These are phyloP conservation scores for Diabrotica balteata DNA, from an alignment of 2,888 invertebrate genomes.

Conservation along the genomic window DNA sequence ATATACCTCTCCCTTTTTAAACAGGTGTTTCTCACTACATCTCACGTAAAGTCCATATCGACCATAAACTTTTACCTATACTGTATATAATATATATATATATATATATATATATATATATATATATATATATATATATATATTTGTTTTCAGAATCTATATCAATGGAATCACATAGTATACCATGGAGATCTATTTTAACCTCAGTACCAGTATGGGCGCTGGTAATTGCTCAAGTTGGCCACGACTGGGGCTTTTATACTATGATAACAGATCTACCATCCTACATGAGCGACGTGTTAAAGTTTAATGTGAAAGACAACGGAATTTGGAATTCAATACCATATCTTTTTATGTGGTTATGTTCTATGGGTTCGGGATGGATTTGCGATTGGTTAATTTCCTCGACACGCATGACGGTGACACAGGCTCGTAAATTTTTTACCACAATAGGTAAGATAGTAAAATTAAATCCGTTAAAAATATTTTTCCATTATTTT, in stretches of 20 bases:
- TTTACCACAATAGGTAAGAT: slow-evolving; percentile 71
- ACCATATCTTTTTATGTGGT: slow-evolving; percentile 73
- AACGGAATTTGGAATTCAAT: slow-evolving; percentile 69
- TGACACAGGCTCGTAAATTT: slow-evolving; percentile 67
- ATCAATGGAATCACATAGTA: slow-evolving; percentile 54
- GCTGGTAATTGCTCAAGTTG: slow-evolving; percentile 75
- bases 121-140: not conserved
- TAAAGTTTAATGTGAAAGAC: slow-evolving; percentile 69
- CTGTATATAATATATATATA: no score
- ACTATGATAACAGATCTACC: slow-evolving; percentile 76
- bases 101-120: no score
- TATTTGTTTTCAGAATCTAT: slow-evolving; percentile 35
- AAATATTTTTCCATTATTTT: no score
- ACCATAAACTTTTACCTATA: no score
- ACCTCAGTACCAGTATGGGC: slow-evolving; percentile 77
- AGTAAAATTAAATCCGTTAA: not conserved
- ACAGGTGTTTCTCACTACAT: no score
- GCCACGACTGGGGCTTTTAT: slow-evolving; percentile 76
- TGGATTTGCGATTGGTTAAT: slow-evolving; percentile 73
- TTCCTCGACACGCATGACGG: slow-evolving; percentile 63
- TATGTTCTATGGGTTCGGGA: slow-evolving; percentile 68
- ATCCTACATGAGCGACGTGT: slow-evolving; percentile 66
- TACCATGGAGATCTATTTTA: slow-evolving; percentile 76
- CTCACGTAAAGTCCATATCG: no score
- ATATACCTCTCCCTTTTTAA: no score